phyloP scores from a whole-genome alignment of 2,888 invertebrate genomes.

The Catocala fraxini region DNA sequence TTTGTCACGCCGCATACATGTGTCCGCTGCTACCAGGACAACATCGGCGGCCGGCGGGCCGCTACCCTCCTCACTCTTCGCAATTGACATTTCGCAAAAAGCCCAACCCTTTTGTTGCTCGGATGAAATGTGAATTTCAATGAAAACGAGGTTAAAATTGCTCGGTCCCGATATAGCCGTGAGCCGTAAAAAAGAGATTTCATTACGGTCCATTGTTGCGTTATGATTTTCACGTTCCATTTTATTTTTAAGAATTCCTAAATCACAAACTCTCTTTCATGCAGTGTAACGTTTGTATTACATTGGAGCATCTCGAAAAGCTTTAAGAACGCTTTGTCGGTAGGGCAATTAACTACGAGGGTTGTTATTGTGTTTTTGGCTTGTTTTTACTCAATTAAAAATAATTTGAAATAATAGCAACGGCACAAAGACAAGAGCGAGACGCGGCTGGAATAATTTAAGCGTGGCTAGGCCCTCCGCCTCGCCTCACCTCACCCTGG shows the following conservation, averaged over 20 bases:
- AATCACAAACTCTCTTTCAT: conserved; percentile 67
- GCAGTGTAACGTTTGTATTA: conserved; percentile 70
- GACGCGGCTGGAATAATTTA: conserved; percentile 77
- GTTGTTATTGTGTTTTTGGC: conserved; percentile 76
- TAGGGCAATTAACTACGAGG: conserved; percentile 74
- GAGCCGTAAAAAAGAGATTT: conserved; percentile 62
- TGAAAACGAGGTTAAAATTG: conserved; percentile 82
- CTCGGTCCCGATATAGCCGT: conserved; percentile 70
- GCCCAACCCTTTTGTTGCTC: conserved; percentile 79
- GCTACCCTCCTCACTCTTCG: conserved; percentile 79
- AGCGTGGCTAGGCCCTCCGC: conserved; percentile 50
- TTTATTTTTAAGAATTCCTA: conserved; percentile 72
- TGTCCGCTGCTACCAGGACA: conserved; percentile 65
- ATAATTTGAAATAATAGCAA: conserved; percentile 83
- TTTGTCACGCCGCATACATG: conserved; percentile 65
- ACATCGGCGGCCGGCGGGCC: conserved; percentile 54
- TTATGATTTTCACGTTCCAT: conserved; percentile 79
- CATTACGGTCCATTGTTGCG: conserved; percentile 80
- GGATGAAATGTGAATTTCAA: conserved; percentile 83
- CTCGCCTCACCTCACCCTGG: conserved; percentile 45
- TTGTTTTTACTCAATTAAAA: conserved; percentile 84
- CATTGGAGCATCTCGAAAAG: conserved; percentile 65
- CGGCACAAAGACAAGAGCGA: conserved; percentile 68
- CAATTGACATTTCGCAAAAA: conserved; percentile 81
- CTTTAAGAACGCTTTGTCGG: conserved; percentile 68